These are phyloP conservation scores for Chunga burmeisteri DNA, from an alignment of 2,113 vertebrate species.

Conservation along the genomic window DNA sequence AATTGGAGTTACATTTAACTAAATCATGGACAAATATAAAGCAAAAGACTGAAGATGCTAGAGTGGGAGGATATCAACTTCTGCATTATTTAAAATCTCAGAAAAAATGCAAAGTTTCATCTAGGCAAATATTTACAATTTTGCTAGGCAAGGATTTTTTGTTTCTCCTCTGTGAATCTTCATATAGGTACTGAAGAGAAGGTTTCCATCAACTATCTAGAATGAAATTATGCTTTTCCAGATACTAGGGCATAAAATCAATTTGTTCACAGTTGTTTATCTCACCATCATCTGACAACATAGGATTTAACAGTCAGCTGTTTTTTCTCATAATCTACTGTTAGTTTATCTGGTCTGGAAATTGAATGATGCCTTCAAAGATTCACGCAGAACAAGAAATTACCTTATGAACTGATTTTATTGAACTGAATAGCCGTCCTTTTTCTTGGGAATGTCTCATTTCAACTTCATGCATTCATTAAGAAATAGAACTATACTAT, in stretches of 20 bases:
- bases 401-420: background rate
- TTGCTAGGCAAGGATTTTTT: background rate
- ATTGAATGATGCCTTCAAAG: background rate
- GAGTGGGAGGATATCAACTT: background rate
- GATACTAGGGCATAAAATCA: background rate
- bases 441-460: background rate
- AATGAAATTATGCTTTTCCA: background rate
- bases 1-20: background rate
- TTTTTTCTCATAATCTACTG: background rate
- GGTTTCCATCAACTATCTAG: background rate
- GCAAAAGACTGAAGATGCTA: background rate
- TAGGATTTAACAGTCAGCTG: background rate
- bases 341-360: background rate
- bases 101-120: background rate
- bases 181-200: background rate
- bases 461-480: background rate
- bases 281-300: background rate
- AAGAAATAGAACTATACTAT: background rate
- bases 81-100: background rate
- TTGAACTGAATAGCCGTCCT: background rate
- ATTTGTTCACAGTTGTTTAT: background rate
- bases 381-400: background rate
- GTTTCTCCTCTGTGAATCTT: background rate
- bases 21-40: background rate
- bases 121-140: background rate